Conservation (phyloP, 2,888 invertebrate genomes). For the Mesorhabditis spiculigera region DNA sequence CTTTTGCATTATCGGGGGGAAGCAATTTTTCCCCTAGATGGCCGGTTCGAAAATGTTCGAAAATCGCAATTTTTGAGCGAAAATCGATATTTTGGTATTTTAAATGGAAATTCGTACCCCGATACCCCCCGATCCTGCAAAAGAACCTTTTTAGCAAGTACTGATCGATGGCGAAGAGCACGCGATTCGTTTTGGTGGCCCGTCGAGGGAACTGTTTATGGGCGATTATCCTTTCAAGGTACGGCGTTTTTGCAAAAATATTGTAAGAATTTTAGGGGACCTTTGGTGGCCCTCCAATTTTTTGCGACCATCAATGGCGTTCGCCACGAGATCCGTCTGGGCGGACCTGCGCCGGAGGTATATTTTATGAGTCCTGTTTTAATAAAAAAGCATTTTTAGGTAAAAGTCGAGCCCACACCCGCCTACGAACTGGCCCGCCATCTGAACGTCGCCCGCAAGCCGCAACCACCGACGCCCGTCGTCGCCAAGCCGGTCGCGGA, state of each 20-base stretch:
- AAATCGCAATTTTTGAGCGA: no score
- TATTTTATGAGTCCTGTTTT: background rate
- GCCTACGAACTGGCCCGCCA: conserved; percentile 70
- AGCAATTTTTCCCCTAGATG: no score
- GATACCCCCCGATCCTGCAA: no score
- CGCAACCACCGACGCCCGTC: background rate
- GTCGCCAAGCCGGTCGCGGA: no score
- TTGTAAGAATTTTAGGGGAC: conserved; percentile 4
- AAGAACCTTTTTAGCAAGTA: conserved; percentile 21
- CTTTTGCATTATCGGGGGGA: no score
- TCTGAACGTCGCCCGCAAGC: conserved; percentile 9
- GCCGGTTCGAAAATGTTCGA: no score
- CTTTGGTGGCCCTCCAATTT: conserved; percentile 72
- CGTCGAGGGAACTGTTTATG: conserved; percentile 83
- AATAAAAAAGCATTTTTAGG: background rate
- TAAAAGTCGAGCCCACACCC: conserved; percentile 75
- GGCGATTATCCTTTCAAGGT: conserved; percentile 86
- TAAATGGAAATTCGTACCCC: no score
- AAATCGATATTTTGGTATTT: no score
- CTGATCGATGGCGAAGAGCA: conserved; percentile 60
- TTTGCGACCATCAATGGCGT: conserved; percentile 77
- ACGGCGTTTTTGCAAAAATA: conserved; percentile 67
- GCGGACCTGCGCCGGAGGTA: conserved; percentile 88
- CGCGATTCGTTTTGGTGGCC: conserved; percentile 81
- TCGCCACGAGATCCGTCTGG: conserved; percentile 75